These are phyloP conservation scores for Pseudochromis fuscus DNA, from an alignment of 2,797 vertebrate species.

Conservation along the genomic window DNA sequence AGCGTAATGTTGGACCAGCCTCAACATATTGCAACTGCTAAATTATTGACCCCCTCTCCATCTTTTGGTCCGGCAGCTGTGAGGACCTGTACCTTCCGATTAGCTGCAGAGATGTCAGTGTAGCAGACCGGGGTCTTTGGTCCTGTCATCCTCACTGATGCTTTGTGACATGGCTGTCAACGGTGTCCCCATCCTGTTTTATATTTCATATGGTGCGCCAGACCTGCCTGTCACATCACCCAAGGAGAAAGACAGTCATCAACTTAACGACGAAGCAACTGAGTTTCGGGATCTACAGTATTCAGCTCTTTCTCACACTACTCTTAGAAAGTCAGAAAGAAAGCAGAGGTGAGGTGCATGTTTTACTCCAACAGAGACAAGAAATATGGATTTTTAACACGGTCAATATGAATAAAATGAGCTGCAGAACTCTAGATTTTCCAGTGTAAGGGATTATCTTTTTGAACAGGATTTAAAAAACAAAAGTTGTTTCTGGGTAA, in stretches of 20 bases:
- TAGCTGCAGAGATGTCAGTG: conserved; percentile 85
- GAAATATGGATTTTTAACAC: neutral
- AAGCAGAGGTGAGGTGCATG: neutral
- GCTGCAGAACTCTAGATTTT: neutral
- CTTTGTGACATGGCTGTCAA: conserved; percentile 85
- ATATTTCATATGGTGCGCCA: conserved; percentile 82
- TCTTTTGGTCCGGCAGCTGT: conserved; percentile 84
- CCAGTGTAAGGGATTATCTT: neutral
- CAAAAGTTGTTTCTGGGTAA: too few relatives aligned
- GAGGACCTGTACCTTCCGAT: conserved; percentile 90
- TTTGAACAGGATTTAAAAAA: too few relatives aligned
- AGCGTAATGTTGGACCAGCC: conserved; percentile 60
- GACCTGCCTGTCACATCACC: conserved; percentile 77
- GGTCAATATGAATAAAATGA: neutral
- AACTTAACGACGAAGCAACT: conserved; percentile 57
- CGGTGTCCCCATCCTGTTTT: conserved; percentile 77
- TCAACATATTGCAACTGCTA: conserved; percentile 86
- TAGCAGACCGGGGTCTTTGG: conserved; percentile 79
- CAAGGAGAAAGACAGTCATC: conserved; percentile 67
- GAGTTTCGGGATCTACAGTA: conserved; percentile 28
- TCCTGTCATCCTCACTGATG: conserved; percentile 84
- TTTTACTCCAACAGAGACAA: neutral
- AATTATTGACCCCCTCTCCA: conserved; percentile 90
- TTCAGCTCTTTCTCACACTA: conserved; percentile 26
- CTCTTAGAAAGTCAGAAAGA: conserved; percentile 5